phyloP scores from a whole-genome alignment of 2,888 invertebrate genomes.

The Drosophila testacea region DNA sequence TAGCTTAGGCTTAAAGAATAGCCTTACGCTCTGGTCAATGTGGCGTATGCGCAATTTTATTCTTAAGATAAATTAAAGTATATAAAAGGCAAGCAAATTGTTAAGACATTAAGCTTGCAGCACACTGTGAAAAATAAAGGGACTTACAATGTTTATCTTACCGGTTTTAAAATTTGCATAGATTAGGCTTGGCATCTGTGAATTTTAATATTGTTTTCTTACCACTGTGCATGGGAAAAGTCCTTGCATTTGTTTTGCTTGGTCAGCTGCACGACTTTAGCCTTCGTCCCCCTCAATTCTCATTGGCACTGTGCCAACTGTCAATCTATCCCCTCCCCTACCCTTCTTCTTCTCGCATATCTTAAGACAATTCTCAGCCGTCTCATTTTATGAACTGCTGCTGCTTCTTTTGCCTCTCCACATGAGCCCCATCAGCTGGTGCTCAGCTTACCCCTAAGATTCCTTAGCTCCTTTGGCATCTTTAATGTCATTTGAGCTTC shows the following conservation, averaged over 20 bases:
- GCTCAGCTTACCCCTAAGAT: conserved; percentile 10
- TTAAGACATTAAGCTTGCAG: neutral
- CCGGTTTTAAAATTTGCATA: neutral
- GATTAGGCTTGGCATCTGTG: too few relatives aligned
- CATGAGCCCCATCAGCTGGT: conserved; percentile 37
- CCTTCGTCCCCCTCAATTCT: conserved; percentile 14
- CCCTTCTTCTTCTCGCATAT: conserved; percentile 30
- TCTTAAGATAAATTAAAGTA: neutral
- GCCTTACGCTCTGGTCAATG: conserved; percentile 7
- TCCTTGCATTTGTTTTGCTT: conserved; percentile 29
- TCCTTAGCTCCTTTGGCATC: conserved; percentile 25
- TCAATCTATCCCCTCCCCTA: conserved; percentile 21
- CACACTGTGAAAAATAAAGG: conserved; percentile 4
- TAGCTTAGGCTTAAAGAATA: conserved; percentile 3
- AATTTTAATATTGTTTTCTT: neutral
- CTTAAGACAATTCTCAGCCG: conserved; percentile 52
- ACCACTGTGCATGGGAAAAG: neutral
- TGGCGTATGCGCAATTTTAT: conserved; percentile 31
- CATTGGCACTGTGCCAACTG: conserved; percentile 48
- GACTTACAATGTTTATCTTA: neutral
- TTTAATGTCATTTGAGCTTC: conserved; percentile 38
- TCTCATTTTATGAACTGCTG: conserved; percentile 54
- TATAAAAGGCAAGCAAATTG: neutral
- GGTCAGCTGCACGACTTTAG: conserved; percentile 36
- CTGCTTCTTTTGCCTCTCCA: conserved; percentile 26